phyloP scores from a whole-genome alignment of 2,113 vertebrate species.

The Pteropus alecto region DNA sequence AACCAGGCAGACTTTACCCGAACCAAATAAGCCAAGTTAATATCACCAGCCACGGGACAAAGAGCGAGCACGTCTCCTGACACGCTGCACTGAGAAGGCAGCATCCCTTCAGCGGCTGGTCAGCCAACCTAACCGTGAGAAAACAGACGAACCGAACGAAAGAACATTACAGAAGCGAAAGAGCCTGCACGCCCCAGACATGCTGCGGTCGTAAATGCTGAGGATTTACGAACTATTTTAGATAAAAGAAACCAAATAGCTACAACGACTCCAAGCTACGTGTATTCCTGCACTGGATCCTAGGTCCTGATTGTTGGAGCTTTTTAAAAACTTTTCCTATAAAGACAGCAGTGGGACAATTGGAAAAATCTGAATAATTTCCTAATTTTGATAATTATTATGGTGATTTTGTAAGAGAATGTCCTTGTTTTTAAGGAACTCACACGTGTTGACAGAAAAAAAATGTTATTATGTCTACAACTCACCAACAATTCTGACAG shows the following conservation, averaged over 20 bases:
- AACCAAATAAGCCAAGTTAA: no score
- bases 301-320: background rate
- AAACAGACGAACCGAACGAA: background rate
- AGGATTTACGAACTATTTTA: background rate
- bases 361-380: background rate
- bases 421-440: background rate
- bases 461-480: no score
- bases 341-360: background rate
- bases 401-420: background rate
- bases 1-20: no score
- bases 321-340: background rate
- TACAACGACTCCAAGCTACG: background rate
- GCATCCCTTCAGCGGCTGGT: no score
- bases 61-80: no score
- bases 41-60: no score
- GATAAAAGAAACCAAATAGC: background rate
- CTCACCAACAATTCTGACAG: no score
- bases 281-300: background rate
- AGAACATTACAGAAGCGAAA: background rate
- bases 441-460: background rate
- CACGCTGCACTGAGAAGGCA: no score
- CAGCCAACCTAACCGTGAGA: background rate
- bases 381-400: background rate
- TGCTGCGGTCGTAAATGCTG: background rate
- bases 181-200: background rate